Percentiles rank a stretch among this genome's conserved stretches.
Conservation (phyloP, 2,888 invertebrate genomes). For the Morpho helenor region DNA sequence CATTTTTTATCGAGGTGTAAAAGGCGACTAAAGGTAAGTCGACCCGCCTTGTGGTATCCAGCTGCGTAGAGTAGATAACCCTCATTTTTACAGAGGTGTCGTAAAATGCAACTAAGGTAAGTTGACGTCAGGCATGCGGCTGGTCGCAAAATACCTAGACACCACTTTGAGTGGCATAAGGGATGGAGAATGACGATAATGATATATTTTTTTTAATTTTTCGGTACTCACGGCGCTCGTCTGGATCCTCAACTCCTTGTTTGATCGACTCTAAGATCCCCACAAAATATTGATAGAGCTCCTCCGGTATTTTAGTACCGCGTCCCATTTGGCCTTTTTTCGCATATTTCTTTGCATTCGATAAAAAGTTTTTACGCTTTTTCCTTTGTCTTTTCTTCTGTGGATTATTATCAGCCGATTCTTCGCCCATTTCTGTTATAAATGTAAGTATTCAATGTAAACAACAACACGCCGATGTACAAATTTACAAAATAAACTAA, state of each 20-base stretch:
- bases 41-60: too few species aligned
- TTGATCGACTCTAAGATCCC: constrained; percentile 85
- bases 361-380: constrained; percentile 82
- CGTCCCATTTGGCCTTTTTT: constrained; percentile 86
- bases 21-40: too few species aligned
- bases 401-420: constrained; percentile 37
- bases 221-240: constrained; percentile 82
- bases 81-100: too few species aligned
- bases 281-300: constrained; percentile 88
- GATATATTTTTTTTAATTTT: background rate
- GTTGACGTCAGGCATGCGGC: too few species aligned
- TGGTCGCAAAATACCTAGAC: too few species aligned
- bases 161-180: too few species aligned
- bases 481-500: background rate
- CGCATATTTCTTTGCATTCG: constrained; percentile 87
- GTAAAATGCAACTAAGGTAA: too few species aligned
- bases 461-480: background rate
- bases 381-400: constrained; percentile 75
- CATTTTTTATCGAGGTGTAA: too few species aligned
- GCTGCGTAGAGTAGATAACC: too few species aligned
- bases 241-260: constrained; percentile 82
- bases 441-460: background rate
- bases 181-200: too few species aligned
- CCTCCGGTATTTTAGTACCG: constrained; percentile 84
- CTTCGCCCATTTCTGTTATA: constrained; percentile 48